These are phyloP conservation scores for Pongo abelii DNA, from an alignment of 2,113 vertebrate species.

Conservation along the genomic window DNA sequence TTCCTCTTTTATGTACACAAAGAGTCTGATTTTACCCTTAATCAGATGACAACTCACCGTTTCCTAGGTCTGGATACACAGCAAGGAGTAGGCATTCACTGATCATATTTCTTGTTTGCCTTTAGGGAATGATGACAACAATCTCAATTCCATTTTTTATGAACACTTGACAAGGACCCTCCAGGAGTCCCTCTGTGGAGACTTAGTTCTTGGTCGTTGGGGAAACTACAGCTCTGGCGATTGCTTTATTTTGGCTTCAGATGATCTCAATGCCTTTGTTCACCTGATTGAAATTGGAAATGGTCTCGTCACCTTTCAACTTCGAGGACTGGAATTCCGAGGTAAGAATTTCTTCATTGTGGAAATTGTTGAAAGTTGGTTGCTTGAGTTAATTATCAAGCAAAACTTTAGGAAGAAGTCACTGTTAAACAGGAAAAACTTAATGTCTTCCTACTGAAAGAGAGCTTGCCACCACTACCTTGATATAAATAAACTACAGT, in stretches of 20 bases:
- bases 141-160: slow-evolving; percentile 98
- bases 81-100: background rate
- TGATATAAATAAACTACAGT: background rate
- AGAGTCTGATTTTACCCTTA: background rate
- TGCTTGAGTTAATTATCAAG: background rate
- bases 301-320: slow-evolving; percentile 97
- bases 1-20: background rate
- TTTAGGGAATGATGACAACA: slow-evolving; percentile 95
- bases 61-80: background rate
- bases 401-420: background rate
- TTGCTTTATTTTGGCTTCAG: slow-evolving; percentile 98
- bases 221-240: slow-evolving; percentile 96
- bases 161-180: slow-evolving; percentile 97
- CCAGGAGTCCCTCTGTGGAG: slow-evolving; percentile 96
- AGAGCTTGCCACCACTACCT: background rate
- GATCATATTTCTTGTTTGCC: background rate
- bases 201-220: slow-evolving; percentile 96
- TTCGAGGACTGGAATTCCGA: slow-evolving; percentile 98
- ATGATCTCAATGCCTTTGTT: slow-evolving; percentile 98
- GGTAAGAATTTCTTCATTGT: slow-evolving; percentile 82
- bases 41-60: accelerated
- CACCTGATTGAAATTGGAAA: slow-evolving; percentile 98
- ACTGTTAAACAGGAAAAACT: background rate
- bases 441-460: no score
- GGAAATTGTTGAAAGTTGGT: background rate